phyloP scores from a whole-genome alignment of 35 echinoderm and acorn worm species.

The Holothuria glaberrima region DNA sequence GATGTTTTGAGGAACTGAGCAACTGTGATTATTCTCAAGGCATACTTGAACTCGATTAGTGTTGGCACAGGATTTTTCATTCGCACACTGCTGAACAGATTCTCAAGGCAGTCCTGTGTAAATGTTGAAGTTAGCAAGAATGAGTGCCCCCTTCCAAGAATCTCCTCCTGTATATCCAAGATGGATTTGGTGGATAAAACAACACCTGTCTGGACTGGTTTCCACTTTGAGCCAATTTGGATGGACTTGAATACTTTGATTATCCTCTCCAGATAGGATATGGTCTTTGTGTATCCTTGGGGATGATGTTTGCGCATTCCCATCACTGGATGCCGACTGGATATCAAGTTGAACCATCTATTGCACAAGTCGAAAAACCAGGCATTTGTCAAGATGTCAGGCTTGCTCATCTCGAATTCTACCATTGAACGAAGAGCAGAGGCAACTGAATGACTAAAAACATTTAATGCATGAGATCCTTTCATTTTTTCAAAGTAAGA shows the following conservation, averaged over 20 bases:
- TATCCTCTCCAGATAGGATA: background rate
- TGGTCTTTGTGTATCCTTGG: background rate
- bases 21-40: constrained; percentile 6
- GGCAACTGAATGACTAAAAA: constrained; percentile 42
- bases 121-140: constrained; percentile 23
- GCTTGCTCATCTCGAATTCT: background rate
- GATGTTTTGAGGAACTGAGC: constrained; percentile 22
- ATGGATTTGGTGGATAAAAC: background rate
- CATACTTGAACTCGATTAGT: constrained; percentile 36
- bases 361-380: constrained; percentile 32
- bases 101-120: constrained; percentile 48
- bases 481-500: constrained; percentile 61
- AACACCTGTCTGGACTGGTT: constrained; percentile 45
- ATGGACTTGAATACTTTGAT: constrained; percentile 19
- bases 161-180: too few relatives aligned
- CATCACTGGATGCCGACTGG: constrained; percentile 63
- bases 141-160: too few relatives aligned
- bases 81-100: background rate
- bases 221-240: background rate
- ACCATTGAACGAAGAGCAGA: background rate
- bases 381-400: background rate
- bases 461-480: constrained; percentile 45
- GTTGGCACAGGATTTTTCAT: constrained; percentile 27
- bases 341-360: constrained; percentile 61
- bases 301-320: constrained; percentile 43